Conservation (phyloP, 2,888 invertebrate species). For the Drosophila vallismaia region DNA sequence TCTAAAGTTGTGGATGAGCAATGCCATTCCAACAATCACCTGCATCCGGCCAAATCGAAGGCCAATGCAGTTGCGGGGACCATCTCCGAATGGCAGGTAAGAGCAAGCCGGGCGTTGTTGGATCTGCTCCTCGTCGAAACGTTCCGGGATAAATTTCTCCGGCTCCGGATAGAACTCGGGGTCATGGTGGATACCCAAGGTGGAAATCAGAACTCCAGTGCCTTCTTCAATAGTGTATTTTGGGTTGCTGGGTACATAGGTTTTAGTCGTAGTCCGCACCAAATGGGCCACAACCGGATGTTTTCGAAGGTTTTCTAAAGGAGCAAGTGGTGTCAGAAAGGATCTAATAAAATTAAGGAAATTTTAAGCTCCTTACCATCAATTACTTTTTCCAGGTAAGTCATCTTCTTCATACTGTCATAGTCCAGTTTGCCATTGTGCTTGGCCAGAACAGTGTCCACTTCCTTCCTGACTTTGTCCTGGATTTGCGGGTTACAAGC, state of each 20-base stretch:
- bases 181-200: constrained; percentile 86
- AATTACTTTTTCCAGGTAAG: constrained; percentile 84
- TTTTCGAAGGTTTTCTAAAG: constrained; percentile 85
- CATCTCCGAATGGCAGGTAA: constrained; percentile 81
- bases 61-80: constrained; percentile 80
- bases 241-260: constrained; percentile 64
- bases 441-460: constrained; percentile 71
- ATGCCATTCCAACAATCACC: constrained; percentile 64
- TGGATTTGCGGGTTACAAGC: constrained; percentile 84
- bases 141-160: constrained; percentile 86
- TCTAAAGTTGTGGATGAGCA: constrained; percentile 62
- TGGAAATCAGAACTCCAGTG: constrained; percentile 75
- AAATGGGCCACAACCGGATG: constrained; percentile 84
- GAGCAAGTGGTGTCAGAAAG: neutral
- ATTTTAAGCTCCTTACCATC: constrained; percentile 76
- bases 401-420: constrained; percentile 84
- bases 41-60: constrained; percentile 80
- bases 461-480: constrained; percentile 83
- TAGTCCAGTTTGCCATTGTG: constrained; percentile 83
- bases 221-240: constrained; percentile 84
- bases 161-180: constrained; percentile 85
- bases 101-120: constrained; percentile 83
- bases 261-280: constrained; percentile 29
- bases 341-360: neutral
- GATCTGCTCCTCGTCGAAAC: constrained; percentile 85